phyloP scores from a whole-genome alignment of 2,888 invertebrate species.

The Eilema griseolum region DNA sequence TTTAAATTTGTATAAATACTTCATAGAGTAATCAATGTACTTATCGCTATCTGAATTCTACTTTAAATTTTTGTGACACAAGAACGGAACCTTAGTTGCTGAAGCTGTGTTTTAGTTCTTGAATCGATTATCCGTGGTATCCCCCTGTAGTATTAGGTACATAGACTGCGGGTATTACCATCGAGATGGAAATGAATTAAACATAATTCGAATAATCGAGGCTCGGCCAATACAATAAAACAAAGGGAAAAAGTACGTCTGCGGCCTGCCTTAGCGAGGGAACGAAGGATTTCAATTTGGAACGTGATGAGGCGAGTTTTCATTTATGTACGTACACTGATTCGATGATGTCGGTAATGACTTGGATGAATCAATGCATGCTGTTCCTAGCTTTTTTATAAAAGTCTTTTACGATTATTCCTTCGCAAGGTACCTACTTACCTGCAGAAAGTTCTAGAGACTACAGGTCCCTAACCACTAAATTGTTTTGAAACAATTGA shows the following conservation, averaged over 20 bases:
- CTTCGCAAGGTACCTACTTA: slow-evolving; percentile 11
- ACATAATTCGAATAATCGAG: slow-evolving; percentile 86
- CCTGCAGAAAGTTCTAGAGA: slow-evolving; percentile 26
- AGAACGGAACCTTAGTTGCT: slow-evolving; percentile 6
- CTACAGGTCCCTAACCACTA: not conserved
- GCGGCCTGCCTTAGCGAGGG: slow-evolving; percentile 75
- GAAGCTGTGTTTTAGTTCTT: slow-evolving; percentile 35
- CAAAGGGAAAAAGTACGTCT: slow-evolving; percentile 80
- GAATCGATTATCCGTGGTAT: slow-evolving; percentile 56
- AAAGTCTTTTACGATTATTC: slow-evolving; percentile 29
- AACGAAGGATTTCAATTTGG: slow-evolving; percentile 86
- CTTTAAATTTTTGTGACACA: not conserved
- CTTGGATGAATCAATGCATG: slow-evolving; percentile 54
- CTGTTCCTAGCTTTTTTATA: slow-evolving; percentile 43
- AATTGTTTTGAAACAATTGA: not conserved
- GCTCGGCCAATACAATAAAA: slow-evolving; percentile 81
- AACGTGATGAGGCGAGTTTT: slow-evolving; percentile 86
- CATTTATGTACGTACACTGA: slow-evolving; percentile 77
- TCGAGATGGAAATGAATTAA: slow-evolving; percentile 85
- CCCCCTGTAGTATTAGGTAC: slow-evolving; percentile 55
- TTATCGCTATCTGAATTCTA: too few species aligned
- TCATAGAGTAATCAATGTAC: too few species aligned
- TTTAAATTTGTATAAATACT: too few species aligned
- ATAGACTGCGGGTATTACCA: slow-evolving; percentile 71
- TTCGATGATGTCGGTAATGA: slow-evolving; percentile 69